phyloP scores from a whole-genome alignment of 2,113 vertebrate species.

The Leuciscus idus region DNA sequence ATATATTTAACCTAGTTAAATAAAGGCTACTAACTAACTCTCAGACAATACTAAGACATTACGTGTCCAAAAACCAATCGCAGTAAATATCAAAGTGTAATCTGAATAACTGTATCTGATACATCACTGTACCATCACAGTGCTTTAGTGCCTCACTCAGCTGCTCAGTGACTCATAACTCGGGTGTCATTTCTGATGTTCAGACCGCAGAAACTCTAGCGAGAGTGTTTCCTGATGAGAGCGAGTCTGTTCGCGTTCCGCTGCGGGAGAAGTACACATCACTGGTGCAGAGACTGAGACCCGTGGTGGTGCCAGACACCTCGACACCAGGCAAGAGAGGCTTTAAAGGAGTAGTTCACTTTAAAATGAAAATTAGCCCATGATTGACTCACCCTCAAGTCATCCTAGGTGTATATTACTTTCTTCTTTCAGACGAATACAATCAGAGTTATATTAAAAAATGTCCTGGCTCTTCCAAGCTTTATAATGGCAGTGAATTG shows the following conservation, averaged over 20 bases:
- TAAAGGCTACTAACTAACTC: background rate
- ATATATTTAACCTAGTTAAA: background rate
- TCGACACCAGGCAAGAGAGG: slow-evolving; percentile 5
- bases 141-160: background rate
- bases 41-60: background rate
- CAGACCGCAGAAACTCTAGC: slow-evolving; percentile 89
- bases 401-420: too few relatives aligned
- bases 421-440: too few relatives aligned
- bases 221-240: slow-evolving; percentile 86
- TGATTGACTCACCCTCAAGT: too few relatives aligned
- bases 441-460: too few relatives aligned
- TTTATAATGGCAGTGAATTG: too few relatives aligned
- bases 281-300: slow-evolving; percentile 81
- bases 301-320: slow-evolving; percentile 66
- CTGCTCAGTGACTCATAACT: background rate
- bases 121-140: background rate
- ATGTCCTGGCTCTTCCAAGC: too few relatives aligned
- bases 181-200: background rate
- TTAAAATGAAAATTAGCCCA: too few relatives aligned
- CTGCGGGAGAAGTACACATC: slow-evolving; percentile 90
- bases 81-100: background rate
- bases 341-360: background rate
- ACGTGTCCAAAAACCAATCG: background rate
- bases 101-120: background rate
- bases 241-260: slow-evolving; percentile 86